Evolutionary conservation across 2,888 invertebrate genomes (phyloP), one percentile per base, ranked within the genome.

Genomic region (Galerucella nymphaeae): DNA sequence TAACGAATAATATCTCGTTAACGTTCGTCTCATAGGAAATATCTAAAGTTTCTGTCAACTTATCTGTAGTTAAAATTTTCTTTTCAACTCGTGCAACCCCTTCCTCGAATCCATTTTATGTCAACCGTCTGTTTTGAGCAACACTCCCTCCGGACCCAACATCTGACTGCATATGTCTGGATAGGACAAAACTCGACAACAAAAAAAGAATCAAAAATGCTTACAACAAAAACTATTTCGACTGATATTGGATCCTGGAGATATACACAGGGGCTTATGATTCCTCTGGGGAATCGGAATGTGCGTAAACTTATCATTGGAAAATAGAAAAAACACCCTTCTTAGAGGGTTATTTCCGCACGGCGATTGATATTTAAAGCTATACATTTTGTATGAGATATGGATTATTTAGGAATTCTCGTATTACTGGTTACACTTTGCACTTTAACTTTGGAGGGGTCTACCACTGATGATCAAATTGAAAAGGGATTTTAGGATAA

Each of bases 141-240:
- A 20, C 57, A 55, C 23, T 70, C 70, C 45, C 55, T 13, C 10
- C 16, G 30, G 69, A 57, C 55, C 13, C 55, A 16, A 42, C 18
- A 41, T 62, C 69, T 55, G 69, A 63, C 69, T 55, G 70, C 41
- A 63, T 38, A 62, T 41, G 59, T 48, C 71, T 41, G 73, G 61
- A 55, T 53, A 48, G 38, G 55, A 64, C 14, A 57, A 53, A 59
- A 59, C 30, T 18, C 57, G 16, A 53, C 18, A 18, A 18, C n/a
- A 38, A 70, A 63, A 66, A 66, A 66, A 41, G 72, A 75, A 79
- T 75, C 76, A 81, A 82, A 81, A 82, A 81, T 81, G 80, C 82
- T 79, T 82, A 83, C 83, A 83, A 76, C 53, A 82, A 81, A 83
- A 83, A 84, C 83, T 83, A 83, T 84, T 82, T 83, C 82, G 82